Conservation (phyloP, 2,797 vertebrate species). For the Acrossocheilus fasciatus region DNA sequence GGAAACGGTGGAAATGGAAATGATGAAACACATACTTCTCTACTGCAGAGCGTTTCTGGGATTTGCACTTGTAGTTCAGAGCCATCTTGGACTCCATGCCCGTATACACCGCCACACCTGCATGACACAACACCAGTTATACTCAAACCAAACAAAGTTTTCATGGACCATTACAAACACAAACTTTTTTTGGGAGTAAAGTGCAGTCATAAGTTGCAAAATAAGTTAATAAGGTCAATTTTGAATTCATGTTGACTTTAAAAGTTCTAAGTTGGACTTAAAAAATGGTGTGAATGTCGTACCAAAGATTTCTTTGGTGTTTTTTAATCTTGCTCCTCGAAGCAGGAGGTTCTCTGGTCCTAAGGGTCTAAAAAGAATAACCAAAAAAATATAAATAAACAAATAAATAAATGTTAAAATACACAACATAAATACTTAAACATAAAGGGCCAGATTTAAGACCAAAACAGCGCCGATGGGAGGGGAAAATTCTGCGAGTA, state of each 20-base stretch:
- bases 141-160: neutral
- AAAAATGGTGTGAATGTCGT: conserved; percentile 31
- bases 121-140: neutral
- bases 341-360: conserved; percentile 96
- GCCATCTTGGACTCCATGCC: conserved; percentile 99
- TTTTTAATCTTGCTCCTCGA: conserved; percentile 97
- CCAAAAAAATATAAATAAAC: neutral
- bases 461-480: neutral
- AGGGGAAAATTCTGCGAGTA: too few species aligned
- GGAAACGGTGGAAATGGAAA: neutral
- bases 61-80: conserved; percentile 99
- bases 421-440: neutral
- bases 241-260: neutral
- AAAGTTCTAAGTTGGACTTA: neutral
- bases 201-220: neutral
- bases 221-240: neutral
- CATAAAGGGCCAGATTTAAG: neutral
- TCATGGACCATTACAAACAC: neutral
- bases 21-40: conserved; percentile 86
- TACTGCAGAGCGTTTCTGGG: conserved; percentile 97
- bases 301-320: conserved; percentile 99
- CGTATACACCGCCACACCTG: conserved; percentile 97
- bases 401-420: neutral
- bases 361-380: conserved; percentile 83
- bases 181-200: neutral